phyloP scores from a whole-genome alignment of 2,888 invertebrate species.

The Augiades crinisus region DNA sequence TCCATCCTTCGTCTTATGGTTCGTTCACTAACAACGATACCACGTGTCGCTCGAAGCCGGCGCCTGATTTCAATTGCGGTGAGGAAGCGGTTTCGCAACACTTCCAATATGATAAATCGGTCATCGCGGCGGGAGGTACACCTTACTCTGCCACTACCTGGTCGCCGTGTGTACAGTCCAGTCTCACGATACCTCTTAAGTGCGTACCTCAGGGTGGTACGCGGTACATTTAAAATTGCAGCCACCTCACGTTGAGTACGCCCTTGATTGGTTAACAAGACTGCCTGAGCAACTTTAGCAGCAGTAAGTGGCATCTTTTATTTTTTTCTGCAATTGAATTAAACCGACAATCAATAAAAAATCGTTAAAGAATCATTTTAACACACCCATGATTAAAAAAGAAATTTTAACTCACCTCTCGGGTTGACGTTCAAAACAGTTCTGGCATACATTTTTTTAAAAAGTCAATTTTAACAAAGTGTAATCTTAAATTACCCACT shows the following conservation, averaged over 20 bases:
- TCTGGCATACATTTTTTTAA: too few relatives aligned
- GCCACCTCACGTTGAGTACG: constrained; percentile 27
- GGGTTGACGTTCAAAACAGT: too few relatives aligned
- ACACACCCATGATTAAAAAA: too few relatives aligned
- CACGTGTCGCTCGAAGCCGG: constrained; percentile 23
- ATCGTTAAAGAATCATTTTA: too few relatives aligned
- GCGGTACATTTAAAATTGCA: constrained; percentile 1
- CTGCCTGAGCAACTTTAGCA: constrained; percentile 24
- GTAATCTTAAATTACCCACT: too few relatives aligned
- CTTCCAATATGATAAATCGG: constrained; percentile 21
- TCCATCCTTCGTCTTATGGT: constrained; percentile 31
- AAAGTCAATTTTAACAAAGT: too few relatives aligned
- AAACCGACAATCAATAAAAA: too few relatives aligned
- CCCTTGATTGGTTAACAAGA: constrained; percentile 21
- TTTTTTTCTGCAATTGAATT: too few relatives aligned
- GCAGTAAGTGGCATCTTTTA: constrained; percentile 4
- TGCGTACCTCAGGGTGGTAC: neutral
- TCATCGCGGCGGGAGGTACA: constrained; percentile 29
- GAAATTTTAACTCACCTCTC: too few relatives aligned
- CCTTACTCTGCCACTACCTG: neutral
- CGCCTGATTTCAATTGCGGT: constrained; percentile 12
- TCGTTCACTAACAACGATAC: constrained; percentile 27
- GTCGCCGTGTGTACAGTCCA: neutral
- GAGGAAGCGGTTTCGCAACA: constrained; percentile 1
- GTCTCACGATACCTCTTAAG: constrained; percentile 18